These are phyloP conservation scores for Bombyx mori DNA, from an alignment of 1,140 invertebrate species.

Conservation along the genomic window DNA sequence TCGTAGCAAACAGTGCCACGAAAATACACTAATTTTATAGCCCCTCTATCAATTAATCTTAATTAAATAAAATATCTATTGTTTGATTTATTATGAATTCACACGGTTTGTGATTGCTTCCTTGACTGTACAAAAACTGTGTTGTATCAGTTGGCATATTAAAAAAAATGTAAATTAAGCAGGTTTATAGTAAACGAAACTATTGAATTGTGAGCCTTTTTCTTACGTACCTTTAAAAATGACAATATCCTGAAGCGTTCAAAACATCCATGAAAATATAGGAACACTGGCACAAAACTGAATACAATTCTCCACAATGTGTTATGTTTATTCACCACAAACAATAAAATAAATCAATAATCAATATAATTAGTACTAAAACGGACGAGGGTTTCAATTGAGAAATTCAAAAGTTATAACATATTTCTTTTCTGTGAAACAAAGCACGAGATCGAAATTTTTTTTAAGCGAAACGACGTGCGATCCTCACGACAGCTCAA, in stretches of 20 bases:
- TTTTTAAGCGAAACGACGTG: constrained; percentile 34
- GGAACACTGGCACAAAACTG: constrained; percentile 50
- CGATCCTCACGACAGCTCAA: constrained; percentile 18
- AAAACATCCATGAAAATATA: constrained; percentile 39
- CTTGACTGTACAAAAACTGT: too few species aligned
- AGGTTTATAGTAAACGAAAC: too few species aligned
- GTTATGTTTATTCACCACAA: constrained; percentile 20
- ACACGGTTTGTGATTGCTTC: too few species aligned
- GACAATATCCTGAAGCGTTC: constrained; percentile 33
- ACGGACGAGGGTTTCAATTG: constrained; percentile 14
- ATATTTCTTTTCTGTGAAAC: constrained; percentile 18
- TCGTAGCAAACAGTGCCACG: constrained; percentile 39
- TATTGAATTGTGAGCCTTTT: background rate
- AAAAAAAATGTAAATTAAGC: too few species aligned
- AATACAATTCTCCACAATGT: constrained; percentile 34
- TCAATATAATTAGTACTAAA: constrained; percentile 29
- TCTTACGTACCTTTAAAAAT: constrained; percentile 38
- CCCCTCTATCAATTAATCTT: too few species aligned
- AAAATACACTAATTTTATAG: constrained; percentile 2
- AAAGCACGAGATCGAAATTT: constrained; percentile 58
- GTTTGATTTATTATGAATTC: too few species aligned
- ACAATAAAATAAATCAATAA: constrained; percentile 20
- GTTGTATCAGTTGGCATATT: too few species aligned
- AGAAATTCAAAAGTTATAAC: constrained; percentile 30
- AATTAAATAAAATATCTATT: too few species aligned